These are phyloP conservation scores for Oryzias celebensis DNA, from an alignment of 2,113 vertebrate species.

Conservation along the genomic window DNA sequence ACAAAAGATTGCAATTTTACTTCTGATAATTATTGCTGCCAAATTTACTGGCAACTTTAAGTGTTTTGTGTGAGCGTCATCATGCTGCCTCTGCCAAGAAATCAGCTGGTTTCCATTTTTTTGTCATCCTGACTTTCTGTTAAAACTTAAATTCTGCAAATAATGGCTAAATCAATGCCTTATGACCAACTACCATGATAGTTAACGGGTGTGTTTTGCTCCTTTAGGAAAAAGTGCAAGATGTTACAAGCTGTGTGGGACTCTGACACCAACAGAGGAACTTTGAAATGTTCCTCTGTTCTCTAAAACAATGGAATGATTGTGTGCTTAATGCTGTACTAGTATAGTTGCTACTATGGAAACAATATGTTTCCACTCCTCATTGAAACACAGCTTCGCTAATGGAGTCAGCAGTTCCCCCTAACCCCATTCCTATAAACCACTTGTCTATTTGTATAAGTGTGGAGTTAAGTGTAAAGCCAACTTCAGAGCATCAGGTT, in stretches of 20 bases:
- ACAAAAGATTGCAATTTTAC: constrained; percentile 22
- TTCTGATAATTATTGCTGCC: constrained; percentile 5
- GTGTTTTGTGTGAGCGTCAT: constrained; percentile 44
- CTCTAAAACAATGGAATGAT: not conserved
- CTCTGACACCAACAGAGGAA: constrained; percentile 11
- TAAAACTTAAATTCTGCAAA: constrained; percentile 36
- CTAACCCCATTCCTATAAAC: constrained; percentile 28
- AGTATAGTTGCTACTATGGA: constrained; percentile 13
- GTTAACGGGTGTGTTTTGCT: constrained; percentile 41
- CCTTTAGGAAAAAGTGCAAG: constrained; percentile 15
- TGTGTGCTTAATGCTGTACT: constrained; percentile 14
- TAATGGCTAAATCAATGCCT: constrained; percentile 54
- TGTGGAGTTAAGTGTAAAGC: constrained; percentile 5
- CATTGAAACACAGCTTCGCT: not conserved
- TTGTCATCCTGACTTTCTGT: constrained; percentile 52
- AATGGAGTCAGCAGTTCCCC: not conserved
- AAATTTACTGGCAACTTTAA: constrained; percentile 33
- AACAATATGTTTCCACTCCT: constrained; percentile 14
- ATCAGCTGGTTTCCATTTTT: constrained; percentile 71
- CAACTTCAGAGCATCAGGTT: constrained; percentile 34
- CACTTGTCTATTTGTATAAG: constrained; percentile 10
- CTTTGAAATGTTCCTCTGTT: constrained; percentile 11
- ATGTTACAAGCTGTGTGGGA: constrained; percentile 21
- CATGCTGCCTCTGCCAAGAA: constrained; percentile 37
- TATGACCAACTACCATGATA: constrained; percentile 36